Percentiles rank a stretch among this genome's conserved stretches.
Conservation (phyloP, 2,888 invertebrate genomes). For the Eristalinus sepulchralis region DNA sequence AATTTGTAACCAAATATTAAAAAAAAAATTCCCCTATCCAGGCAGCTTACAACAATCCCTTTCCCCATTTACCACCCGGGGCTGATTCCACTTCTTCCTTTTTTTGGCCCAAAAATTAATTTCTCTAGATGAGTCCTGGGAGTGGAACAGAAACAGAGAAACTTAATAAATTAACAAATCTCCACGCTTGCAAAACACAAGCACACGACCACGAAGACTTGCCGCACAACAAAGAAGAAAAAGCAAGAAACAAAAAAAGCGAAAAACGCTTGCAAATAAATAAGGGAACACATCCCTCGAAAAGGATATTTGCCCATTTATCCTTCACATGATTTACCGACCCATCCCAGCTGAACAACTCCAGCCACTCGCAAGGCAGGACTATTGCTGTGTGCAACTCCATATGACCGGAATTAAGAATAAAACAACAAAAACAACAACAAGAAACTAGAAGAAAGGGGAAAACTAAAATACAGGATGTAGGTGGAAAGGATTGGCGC, state of each 20-base stretch:
- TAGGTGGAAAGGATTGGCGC: constrained; percentile 51
- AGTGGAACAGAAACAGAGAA: neutral
- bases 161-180: constrained; percentile 45
- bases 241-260: constrained; percentile 20
- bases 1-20: too few relatives aligned
- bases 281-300: constrained; percentile 56
- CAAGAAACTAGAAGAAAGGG: too few relatives aligned
- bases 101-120: constrained; percentile 18
- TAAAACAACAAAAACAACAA: neutral
- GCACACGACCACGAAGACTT: neutral
- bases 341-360: constrained; percentile 22
- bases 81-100: neutral
- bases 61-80: neutral
- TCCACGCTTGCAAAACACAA: neutral
- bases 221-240: neutral
- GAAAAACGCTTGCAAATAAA: constrained; percentile 55
- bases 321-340: constrained; percentile 67
- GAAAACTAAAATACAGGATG: constrained; percentile 50
- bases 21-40: too few relatives aligned
- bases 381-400: neutral
- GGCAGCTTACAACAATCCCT: neutral
- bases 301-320: constrained; percentile 69
- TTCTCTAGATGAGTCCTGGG: constrained; percentile 28
- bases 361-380: constrained; percentile 4
- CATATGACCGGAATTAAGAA: constrained; percentile 36